Conservation (phyloP, 2,113 vertebrate genomes). For the Mixornis gularis region DNA sequence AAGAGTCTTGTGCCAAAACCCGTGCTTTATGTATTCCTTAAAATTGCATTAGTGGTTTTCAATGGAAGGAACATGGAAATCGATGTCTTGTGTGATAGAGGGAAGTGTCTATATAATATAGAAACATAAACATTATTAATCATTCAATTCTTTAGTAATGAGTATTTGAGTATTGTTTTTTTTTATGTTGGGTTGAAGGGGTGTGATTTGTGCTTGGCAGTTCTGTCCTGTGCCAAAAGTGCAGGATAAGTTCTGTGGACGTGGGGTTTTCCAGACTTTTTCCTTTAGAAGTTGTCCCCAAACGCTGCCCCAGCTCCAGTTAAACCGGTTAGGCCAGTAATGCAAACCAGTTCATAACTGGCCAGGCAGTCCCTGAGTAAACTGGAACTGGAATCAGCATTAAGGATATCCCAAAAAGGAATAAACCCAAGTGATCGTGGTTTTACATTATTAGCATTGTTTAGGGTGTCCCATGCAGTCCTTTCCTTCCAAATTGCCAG, state of each 20-base stretch:
- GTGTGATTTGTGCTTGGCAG: background rate
- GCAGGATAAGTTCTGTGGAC: background rate
- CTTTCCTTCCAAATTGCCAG: background rate
- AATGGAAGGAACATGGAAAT: background rate
- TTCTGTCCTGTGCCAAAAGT: background rate
- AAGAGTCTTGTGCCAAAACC: background rate
- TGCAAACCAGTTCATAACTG: background rate
- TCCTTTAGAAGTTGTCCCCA: background rate
- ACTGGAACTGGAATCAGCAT: background rate
- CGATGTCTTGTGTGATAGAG: background rate
- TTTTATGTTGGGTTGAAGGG: background rate
- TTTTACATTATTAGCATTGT: background rate
- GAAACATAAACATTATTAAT: background rate
- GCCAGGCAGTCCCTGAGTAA: background rate
- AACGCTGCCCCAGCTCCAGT: background rate
- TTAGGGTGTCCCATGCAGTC: background rate
- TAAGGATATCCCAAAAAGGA: background rate
- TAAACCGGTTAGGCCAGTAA: background rate
- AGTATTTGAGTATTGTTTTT: background rate
- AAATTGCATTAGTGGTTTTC: background rate
- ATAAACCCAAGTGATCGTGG: background rate
- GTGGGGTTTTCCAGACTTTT: background rate
- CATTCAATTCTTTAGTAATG: background rate
- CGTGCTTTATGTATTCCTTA: background rate
- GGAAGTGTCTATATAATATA: background rate